Percentiles rank a stretch among this genome's conserved stretches.
phyloP scores from a whole-genome alignment of 2,113 vertebrate species.

The Scolopax mira region DNA sequence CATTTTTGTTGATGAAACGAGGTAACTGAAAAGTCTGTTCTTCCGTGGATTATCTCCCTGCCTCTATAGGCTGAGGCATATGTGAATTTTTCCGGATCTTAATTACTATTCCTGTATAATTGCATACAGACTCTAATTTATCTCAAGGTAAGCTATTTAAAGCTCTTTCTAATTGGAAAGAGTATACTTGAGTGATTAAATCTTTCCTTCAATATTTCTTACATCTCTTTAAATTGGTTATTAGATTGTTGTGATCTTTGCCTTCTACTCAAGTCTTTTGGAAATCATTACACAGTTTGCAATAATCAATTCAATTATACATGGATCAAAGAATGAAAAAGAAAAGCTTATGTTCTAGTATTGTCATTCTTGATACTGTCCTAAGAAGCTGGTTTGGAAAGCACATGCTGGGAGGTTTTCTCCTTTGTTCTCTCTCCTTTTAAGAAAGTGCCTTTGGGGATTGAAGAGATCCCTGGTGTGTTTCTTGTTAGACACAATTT shows the following conservation, averaged over 20 bases:
- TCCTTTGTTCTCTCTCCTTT: constrained; percentile 78
- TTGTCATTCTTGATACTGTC: constrained; percentile 75
- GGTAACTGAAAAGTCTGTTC: background rate
- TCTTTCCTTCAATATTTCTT: constrained; percentile 66
- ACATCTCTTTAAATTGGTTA: constrained; percentile 57
- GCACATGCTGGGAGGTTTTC: constrained; percentile 75
- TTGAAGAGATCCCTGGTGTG: constrained; percentile 73
- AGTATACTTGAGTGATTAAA: constrained; percentile 59
- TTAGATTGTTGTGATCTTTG: constrained; percentile 60
- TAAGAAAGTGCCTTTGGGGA: constrained; percentile 76
- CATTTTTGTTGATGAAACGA: background rate
- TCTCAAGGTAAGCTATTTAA: constrained; percentile 68
- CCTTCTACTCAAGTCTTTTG: constrained; percentile 46
- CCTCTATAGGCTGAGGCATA: background rate
- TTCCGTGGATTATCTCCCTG: background rate
- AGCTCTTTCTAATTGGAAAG: constrained; percentile 62
- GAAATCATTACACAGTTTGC: constrained; percentile 60
- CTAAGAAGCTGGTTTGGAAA: constrained; percentile 73
- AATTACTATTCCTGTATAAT: constrained; percentile 62
- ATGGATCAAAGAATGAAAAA: constrained; percentile 52
- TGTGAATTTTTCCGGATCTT: constrained; percentile 58
- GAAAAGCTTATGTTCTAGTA: constrained; percentile 65
- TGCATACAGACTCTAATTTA: constrained; percentile 48
- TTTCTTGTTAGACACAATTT: constrained; percentile 75
- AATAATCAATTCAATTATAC: constrained; percentile 67